phyloP scores from a whole-genome alignment of 2,113 vertebrate genomes.

The Neogale vison region DNA sequence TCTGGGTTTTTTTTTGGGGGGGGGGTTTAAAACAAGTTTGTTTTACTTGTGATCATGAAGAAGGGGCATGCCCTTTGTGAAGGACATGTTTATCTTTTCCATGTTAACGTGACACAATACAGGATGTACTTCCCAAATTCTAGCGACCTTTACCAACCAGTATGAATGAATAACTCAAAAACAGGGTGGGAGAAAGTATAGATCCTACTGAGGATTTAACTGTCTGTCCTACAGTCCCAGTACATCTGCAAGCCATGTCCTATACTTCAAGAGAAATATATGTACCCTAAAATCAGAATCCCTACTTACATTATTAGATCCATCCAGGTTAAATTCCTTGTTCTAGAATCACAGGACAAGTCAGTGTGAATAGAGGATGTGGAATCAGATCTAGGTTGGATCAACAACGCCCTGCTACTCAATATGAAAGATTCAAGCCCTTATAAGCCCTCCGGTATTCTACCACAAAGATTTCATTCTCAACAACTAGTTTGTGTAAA shows the following conservation, averaged over 20 bases:
- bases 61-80: background rate
- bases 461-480: background rate
- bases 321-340: background rate
- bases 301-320: background rate
- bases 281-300: background rate
- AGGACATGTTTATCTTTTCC: constrained; percentile 24
- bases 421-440: background rate
- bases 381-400: background rate
- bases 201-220: background rate
- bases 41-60: constrained; percentile 22
- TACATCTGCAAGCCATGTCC: background rate
- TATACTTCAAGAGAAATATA: background rate
- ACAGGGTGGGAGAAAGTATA: background rate
- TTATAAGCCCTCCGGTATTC: background rate
- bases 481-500: background rate
- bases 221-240: background rate
- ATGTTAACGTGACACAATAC: background rate
- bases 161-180: constrained; percentile 28
- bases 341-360: background rate
- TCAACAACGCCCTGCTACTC: background rate
- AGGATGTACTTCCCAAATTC: background rate
- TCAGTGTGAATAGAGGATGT: background rate
- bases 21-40: constrained; percentile 17
- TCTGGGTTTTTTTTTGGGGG: too few relatives aligned
- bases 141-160: background rate